Base-by-base conservation (phyloP, 2,888 invertebrate genomes). In the Drosophila pullipes region DNA sequence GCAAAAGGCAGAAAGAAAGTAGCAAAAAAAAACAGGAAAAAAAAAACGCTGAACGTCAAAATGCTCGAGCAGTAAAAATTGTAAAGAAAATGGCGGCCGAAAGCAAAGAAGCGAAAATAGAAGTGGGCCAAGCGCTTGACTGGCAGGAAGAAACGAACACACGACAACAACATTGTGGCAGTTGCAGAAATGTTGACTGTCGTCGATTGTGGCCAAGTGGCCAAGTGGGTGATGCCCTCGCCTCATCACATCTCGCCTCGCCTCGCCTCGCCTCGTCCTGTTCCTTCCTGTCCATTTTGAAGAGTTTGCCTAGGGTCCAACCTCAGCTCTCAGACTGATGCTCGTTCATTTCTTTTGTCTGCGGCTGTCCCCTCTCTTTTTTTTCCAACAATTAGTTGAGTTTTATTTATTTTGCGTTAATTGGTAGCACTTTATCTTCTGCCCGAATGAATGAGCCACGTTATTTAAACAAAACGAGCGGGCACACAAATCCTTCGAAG, bases 391-490 rank as follows among this genome's bases (percentile, higher is more conserved):
- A 91, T 91, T 91, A 90, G 89, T 86, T 82, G 89, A 84, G 89
- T 91, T 90, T 91, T 91, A 88, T 91, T 89, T 91, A 91, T 85
- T 90, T 88, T 84, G 85, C 85, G 90, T 91, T 91, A 91, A 91
- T 91, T 91, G 90, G 85, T 85, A 86, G 90, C 89, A 91, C 88
- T 90, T 91, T 90, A 83, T 91, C 90, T 90, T 91, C 74, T 65
- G 80, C 74, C 63, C 74, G 72, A 87, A 89, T 83, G 88, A 88
- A 86, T 88, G 90, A 86, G 88, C 83, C 76, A 81, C 80, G 90
- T 83, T 88, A 85, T 78, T 81, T 79, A 82, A 87, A 87, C 88
- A 88, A 81, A 86, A 74, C 70, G 73, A 58, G 59, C 60, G 49
- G 53, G 63, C 57, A 44, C 73, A 54, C 76, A 78, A 81, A 81